Percentiles rank a stretch among this genome's conserved stretches.
phyloP scores from a whole-genome alignment of 2,888 invertebrate species.

The Pollenia griseotomentosa region DNA sequence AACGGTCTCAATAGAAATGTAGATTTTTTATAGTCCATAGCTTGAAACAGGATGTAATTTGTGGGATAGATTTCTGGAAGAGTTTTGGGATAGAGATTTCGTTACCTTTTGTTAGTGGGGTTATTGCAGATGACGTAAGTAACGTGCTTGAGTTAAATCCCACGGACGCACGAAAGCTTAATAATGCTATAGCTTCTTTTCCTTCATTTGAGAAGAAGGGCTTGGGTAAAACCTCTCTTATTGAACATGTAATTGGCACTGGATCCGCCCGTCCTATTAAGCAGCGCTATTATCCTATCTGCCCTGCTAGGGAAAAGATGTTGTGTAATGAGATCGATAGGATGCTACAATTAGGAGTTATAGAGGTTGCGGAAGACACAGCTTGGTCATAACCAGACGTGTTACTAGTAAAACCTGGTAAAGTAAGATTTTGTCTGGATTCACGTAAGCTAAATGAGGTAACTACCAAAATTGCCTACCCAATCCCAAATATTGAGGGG shows the following conservation, averaged over 20 bases:
- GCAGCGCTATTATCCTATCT: slow-evolving; percentile 53
- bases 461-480: not conserved
- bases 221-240: slow-evolving; percentile 28
- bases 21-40: too few species aligned
- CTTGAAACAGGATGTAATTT: too few species aligned
- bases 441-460: slow-evolving; percentile 6
- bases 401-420: not conserved
- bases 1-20: too few species aligned
- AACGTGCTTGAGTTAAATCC: not conserved
- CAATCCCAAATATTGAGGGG: not conserved
- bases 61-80: too few species aligned
- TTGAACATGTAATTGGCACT: slow-evolving; percentile 35
- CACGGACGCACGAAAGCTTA: not conserved
- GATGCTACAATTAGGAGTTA: slow-evolving; percentile 29
- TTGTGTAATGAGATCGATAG: slow-evolving; percentile 53
- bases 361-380: not conserved
- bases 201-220: slow-evolving; percentile 46
- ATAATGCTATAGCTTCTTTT: not conserved
- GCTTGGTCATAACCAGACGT: slow-evolving; percentile 4
- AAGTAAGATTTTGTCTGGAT: slow-evolving; percentile 9
- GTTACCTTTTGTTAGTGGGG: too few species aligned
- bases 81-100: too few species aligned
- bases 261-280: slow-evolving; percentile 47
- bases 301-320: slow-evolving; percentile 25
- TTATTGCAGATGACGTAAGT: not conserved